These are phyloP conservation scores for Nyctereutes procyonoides DNA, from an alignment of 2,113 vertebrate genomes.

Conservation along the genomic window DNA sequence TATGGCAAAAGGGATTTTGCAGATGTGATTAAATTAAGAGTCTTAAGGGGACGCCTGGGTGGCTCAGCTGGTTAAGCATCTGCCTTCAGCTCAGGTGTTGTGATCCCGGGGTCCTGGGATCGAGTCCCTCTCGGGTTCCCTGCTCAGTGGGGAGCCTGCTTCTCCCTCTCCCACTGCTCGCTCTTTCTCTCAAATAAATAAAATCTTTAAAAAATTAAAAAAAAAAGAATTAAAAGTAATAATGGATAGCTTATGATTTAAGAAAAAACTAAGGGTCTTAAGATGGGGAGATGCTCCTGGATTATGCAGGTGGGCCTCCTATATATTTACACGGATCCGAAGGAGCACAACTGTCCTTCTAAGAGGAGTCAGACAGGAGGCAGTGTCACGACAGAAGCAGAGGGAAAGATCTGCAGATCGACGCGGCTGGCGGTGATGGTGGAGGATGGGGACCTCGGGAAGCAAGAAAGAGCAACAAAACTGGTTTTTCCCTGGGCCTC, in stretches of 20 bases:
- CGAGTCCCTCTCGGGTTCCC: no score
- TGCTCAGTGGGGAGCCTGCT: no score
- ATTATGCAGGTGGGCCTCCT: background rate
- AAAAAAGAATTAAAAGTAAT: no score
- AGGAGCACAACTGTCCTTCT: background rate
- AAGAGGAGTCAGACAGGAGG: background rate
- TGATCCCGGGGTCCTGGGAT: no score
- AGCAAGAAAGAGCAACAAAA: background rate
- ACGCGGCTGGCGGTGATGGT: fast-evolving
- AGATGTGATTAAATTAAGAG: background rate
- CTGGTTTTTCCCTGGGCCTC: background rate
- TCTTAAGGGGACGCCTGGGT: background rate
- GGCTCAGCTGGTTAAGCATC: no score
- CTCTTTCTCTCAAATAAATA: no score
- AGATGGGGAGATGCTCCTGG: background rate
- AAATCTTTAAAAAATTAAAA: no score
- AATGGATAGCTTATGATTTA: no score
- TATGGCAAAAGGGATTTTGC: background rate
- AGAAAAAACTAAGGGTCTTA: background rate
- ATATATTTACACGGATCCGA: background rate
- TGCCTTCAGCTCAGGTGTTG: no score
- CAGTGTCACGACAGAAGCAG: background rate
- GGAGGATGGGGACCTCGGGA: background rate
- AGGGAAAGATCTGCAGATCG: background rate
- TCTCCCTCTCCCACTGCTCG: no score